Evolutionary conservation across 2,797 vertebrate species (phyloP), one percentile per base, ranked within the genome.

Genomic region (Varecia variegata): DNA sequence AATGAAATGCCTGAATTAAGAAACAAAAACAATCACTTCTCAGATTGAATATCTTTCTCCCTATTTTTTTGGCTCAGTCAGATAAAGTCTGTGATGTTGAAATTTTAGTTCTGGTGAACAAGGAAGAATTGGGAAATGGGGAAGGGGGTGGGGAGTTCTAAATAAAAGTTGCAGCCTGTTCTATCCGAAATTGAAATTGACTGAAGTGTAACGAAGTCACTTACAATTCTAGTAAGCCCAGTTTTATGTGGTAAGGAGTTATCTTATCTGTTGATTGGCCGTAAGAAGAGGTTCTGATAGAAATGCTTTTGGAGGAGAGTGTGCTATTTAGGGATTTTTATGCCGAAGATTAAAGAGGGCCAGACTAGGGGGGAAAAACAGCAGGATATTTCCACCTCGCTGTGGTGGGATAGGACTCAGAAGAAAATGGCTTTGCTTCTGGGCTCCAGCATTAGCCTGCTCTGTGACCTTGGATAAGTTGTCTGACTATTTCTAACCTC

Each of bases 81-180:
- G 13, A 76, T 12, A 93, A 91, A 90, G 58, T 80, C 47, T 7
- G 56, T 67, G 65, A 60, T 95, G 52, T 95, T 94, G 76, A 93
- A 67, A 92, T 92, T 93, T 93, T 92, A 94, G 30, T 97, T 90
- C 73, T 92, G 90, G 32, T 65, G 18, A 90, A 94, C 90, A 92
- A 86, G 65, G 58, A 96, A 93, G 77, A 76, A 88, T 87, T 95
- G 88, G 58, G 67, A 96, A 90, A 77, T 90, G 47, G 60, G 47
- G 13, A 4, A 8, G 4, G 6, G 43, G 27, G 52, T 50, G 11
- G 17, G 3, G 13, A 50, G 5, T 35, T 86, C 27, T 73, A 45
- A 83, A 94, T 93, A 74, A 89, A 77, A 90, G 21, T 81, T 90
- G 56, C 4, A 85, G 43, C 52, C 27, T 83, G 2, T 74, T 93